phyloP scores from a whole-genome alignment of 2,888 invertebrate species.

The Clunio marinus region DNA sequence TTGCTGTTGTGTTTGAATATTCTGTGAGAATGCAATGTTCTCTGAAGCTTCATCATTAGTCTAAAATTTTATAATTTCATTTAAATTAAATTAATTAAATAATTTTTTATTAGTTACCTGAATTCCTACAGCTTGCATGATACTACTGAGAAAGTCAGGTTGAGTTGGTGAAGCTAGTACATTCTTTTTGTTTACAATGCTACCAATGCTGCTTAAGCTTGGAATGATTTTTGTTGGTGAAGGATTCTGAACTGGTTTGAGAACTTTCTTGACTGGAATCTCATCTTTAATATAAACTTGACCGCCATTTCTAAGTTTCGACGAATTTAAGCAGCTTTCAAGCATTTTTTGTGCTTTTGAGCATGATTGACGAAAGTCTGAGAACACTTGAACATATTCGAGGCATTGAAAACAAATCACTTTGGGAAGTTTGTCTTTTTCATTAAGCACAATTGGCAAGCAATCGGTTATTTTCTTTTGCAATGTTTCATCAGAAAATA shows the following conservation, averaged over 20 bases:
- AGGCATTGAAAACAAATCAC: conserved; percentile 63
- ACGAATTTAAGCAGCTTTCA: conserved; percentile 62
- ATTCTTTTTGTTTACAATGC: conserved; percentile 25
- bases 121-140: conserved; percentile 50
- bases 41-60: conserved; percentile 44
- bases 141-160: conserved; percentile 48
- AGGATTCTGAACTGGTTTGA: conserved; percentile 23
- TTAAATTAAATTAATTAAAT: too few relatives aligned
- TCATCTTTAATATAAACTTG: conserved; percentile 59
- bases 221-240: conserved; percentile 30
- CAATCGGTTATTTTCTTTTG: conserved; percentile 63
- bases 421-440: conserved; percentile 66
- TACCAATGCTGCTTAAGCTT: conserved; percentile 37
- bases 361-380: conserved; percentile 61
- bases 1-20: conserved; percentile 40
- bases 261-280: background rate
- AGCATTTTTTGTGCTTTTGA: conserved; percentile 64
- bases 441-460: conserved; percentile 61
- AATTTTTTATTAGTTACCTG: conserved; percentile 46
- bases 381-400: conserved; percentile 59
- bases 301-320: conserved; percentile 60
- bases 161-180: conserved; percentile 1
- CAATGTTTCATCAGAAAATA: conserved; percentile 63
- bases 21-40: conserved; percentile 41
- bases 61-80: conserved; percentile 41